phyloP scores from a whole-genome alignment of 92 coral and sea anemone species.

The Virgularia gustaviana region DNA sequence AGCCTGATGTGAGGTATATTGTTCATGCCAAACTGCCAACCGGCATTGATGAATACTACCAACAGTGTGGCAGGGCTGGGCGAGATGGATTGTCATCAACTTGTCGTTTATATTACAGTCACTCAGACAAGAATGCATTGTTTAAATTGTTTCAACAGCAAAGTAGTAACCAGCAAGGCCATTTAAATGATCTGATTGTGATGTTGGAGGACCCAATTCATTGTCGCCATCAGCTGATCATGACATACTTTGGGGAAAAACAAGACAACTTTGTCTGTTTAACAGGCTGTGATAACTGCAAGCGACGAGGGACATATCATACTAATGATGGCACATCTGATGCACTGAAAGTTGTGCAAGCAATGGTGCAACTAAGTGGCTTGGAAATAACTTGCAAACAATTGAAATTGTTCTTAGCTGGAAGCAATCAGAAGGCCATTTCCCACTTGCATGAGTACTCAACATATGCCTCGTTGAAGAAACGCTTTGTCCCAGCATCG shows the following conservation, averaged over 20 bases:
- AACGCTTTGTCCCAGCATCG: constrained; percentile 34
- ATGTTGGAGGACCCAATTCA: constrained; percentile 49
- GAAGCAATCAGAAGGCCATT: constrained; percentile 39
- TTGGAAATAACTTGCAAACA: constrained; percentile 24
- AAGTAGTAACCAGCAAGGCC: constrained; percentile 18
- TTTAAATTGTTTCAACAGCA: constrained; percentile 19
- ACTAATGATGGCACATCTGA: constrained; percentile 52
- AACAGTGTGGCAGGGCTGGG: too few relatives aligned
- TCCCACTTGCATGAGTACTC: constrained; percentile 20
- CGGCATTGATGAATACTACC: too few relatives aligned
- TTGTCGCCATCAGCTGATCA: constrained; percentile 44
- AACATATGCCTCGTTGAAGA: constrained; percentile 29
- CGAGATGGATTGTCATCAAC: constrained; percentile 38
- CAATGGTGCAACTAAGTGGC: constrained; percentile 32
- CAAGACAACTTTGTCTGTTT: constrained; percentile 24
- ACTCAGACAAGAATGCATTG: constrained; percentile 28
- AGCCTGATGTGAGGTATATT: constrained; percentile 28
- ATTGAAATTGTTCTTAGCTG: constrained; percentile 34
- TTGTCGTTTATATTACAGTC: constrained; percentile 19
- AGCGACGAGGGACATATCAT: constrained; percentile 22
- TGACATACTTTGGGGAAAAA: constrained; percentile 49
- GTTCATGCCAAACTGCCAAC: constrained; percentile 44
- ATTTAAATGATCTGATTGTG: constrained; percentile 28
- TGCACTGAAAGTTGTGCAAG: constrained; percentile 50
- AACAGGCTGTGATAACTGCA: constrained; percentile 40